Evolutionary conservation across 2,888 invertebrate genomes (phyloP), one percentile per base, ranked within the genome.

Genomic region (Lumbricus terrestris): DNA sequence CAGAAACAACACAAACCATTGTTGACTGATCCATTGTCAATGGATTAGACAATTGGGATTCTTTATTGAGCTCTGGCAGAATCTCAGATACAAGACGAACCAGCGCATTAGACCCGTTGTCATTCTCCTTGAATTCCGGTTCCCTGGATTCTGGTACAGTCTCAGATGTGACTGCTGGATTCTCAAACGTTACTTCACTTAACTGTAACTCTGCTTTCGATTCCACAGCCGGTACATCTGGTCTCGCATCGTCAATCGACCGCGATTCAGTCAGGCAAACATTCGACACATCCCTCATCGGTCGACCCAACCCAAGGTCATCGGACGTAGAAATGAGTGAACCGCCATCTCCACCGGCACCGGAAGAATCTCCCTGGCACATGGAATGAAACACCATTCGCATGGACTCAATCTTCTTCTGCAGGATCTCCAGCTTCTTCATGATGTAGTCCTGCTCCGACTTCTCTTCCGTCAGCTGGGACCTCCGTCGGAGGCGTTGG

Each of bases 401-500:
- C 85, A 85, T 85, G 34, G 85, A 85, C 16, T 85, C n/a, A 5
- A 85, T 85, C 37, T 34, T 85, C 35, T 85, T 85, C 37, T 85
- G n/a, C 85, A 85, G 34, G 23, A 20, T 23, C 23, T 85, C 85
- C 85, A 85, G 37, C 85, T 85, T 85, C 85, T 33, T 85, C 85
- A 85, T 20, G 37, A 85, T 85, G 85, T 29, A 8, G 37, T 85
- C 85, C 35, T 11, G 35, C 23, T 85, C 85, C 15, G 85, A 35
- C 16, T 85, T 34, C 34, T 85, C 85, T 35, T 85, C 85, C 37
- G 35, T 85, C 35, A 85, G 35, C 85, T 85, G 85, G 35, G 85
- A 85, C 85, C 85, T 85, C 23, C 85, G 85, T 85, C 85, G 85
- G 35, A 85, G 37, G 37, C 85, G 85, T 16, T 85, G 85, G 37